Evolutionary conservation across 2,888 invertebrate genomes (phyloP).

Genomic region (Bugula neritina): DNA sequence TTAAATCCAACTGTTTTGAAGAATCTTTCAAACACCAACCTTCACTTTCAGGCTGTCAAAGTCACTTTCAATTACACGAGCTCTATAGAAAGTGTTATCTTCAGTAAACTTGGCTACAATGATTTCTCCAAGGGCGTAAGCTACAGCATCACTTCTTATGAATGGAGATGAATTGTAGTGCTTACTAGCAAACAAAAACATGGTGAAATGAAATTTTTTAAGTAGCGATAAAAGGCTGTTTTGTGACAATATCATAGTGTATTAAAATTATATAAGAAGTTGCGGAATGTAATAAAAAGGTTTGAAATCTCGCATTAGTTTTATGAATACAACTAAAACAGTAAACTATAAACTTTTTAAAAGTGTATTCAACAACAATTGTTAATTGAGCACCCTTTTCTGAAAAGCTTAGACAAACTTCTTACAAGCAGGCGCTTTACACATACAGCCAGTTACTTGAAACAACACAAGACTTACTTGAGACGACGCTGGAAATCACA

Average conservation of each 20-base stretch:
- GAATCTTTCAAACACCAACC: too few relatives aligned
- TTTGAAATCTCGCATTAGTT: too few relatives aligned
- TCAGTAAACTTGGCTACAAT: slow-evolving; percentile 77
- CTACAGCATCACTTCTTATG: slow-evolving; percentile 33
- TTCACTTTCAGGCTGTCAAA: slow-evolving; percentile 61
- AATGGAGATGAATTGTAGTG: slow-evolving; percentile 33
- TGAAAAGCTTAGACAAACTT: too few relatives aligned
- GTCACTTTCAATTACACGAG: slow-evolving; percentile 63
- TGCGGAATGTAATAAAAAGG: too few relatives aligned
- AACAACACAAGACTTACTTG: neutral
- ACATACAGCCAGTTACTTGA: neutral
- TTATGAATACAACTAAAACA: too few relatives aligned
- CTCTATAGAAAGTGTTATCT: slow-evolving; percentile 73
- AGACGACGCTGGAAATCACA: slow-evolving; percentile 4
- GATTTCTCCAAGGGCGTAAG: slow-evolving; percentile 64
- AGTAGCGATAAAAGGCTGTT: too few relatives aligned
- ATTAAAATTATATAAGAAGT: too few relatives aligned
- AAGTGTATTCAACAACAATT: too few relatives aligned
- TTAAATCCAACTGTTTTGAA: too few relatives aligned
- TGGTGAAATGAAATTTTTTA: neutral
- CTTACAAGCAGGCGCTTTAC: too few relatives aligned
- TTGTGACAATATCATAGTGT: neutral
- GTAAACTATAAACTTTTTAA: too few relatives aligned
- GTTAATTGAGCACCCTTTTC: too few relatives aligned
- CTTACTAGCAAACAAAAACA: slow-evolving; percentile 33